Conservation (phyloP, 2,797 vertebrate species). For the Fundulus diaphanus region DNA sequence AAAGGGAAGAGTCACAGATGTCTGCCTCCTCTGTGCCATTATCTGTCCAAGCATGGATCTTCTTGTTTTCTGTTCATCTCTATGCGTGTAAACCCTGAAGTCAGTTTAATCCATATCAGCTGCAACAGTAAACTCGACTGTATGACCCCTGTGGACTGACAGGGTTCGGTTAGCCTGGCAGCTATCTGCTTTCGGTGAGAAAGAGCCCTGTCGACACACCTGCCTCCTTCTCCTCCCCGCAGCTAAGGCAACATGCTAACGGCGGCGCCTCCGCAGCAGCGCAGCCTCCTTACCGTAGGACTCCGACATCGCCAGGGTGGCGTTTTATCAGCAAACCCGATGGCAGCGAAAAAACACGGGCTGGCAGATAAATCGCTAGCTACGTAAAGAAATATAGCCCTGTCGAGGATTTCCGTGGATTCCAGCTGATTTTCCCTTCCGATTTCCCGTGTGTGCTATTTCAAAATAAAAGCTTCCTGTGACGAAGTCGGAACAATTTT, state of each 20-base stretch:
- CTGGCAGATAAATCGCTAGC: constrained; percentile 58
- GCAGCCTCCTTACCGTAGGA: constrained; percentile 81
- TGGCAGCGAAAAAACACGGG: neutral
- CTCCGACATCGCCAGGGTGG: constrained; percentile 81
- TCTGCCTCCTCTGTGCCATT: constrained; percentile 8
- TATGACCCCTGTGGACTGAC: constrained; percentile 21
- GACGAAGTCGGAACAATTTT: neutral
- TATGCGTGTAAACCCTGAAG: neutral
- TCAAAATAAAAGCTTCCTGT: constrained; percentile 77
- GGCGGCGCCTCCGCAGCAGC: neutral
- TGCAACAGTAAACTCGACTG: neutral
- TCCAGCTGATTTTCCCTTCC: constrained; percentile 65
- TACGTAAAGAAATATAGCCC: constrained; percentile 68
- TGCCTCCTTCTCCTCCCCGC: constrained; percentile 36
- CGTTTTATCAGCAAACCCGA: constrained; percentile 37
- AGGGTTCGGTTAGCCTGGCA: constrained; percentile 58
- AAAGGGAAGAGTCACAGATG: neutral
- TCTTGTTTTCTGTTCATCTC: constrained; percentile 8
- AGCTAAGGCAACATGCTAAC: neutral
- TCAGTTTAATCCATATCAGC: neutral
- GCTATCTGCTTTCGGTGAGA: constrained; percentile 66
- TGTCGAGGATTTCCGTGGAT: constrained; percentile 72
- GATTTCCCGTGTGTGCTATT: constrained; percentile 74
- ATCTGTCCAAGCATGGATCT: constrained; percentile 5
- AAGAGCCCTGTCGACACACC: constrained; percentile 52